Evolutionary conservation across 2,797 vertebrate species (phyloP).

Genomic region (Erpetoichthys calabaricus): DNA sequence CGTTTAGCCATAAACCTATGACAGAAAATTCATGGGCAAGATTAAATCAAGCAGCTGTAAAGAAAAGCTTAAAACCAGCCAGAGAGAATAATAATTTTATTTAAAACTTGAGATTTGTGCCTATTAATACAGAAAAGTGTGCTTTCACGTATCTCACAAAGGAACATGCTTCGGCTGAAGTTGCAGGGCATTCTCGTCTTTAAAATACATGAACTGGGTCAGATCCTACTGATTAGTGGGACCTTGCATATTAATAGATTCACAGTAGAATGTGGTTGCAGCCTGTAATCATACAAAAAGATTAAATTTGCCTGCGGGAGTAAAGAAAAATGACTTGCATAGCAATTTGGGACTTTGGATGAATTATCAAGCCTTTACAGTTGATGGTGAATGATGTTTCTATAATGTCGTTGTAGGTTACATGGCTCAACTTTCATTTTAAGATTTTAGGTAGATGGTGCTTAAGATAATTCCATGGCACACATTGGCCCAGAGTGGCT

Average conservation of each 20-base stretch:
- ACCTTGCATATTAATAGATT: constrained; percentile 22
- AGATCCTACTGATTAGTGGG: constrained; percentile 19
- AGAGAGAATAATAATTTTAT: no score
- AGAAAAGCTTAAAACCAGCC: no score
- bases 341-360: constrained; percentile 1
- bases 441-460: no score
- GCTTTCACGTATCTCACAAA: no score
- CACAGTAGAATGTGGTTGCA: constrained; percentile 7
- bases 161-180: constrained; percentile 17
- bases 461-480: no score
- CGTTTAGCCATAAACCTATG: no score
- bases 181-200: constrained; percentile 17
- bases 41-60: no score
- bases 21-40: no score
- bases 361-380: constrained; percentile 5
- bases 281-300: constrained; percentile 7
- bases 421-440: neutral
- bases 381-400: constrained; percentile 5
- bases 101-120: no score
- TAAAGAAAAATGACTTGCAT: constrained; percentile 2
- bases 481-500: no score
- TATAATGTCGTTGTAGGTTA: neutral
- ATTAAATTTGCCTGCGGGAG: neutral
- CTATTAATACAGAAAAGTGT: no score
- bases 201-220: constrained; percentile 19